phyloP scores from a whole-genome alignment of 1,140 invertebrate species.

The Manduca sexta region DNA sequence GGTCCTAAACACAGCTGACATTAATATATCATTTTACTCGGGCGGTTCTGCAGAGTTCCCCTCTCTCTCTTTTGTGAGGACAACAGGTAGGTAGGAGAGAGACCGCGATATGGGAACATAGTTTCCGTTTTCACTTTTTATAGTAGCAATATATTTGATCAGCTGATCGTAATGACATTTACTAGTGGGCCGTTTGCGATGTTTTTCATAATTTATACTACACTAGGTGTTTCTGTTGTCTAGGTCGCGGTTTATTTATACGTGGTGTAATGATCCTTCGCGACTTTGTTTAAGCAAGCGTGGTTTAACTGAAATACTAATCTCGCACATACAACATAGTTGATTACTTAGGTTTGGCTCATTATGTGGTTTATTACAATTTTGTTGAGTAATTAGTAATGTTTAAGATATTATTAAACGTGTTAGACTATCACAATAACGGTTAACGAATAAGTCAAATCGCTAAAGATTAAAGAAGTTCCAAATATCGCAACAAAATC shows the following conservation, averaged over 20 bases:
- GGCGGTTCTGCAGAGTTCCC: constrained; percentile 33
- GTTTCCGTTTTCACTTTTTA: constrained; percentile 73
- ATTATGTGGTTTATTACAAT: no score
- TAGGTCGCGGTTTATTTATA: constrained; percentile 50
- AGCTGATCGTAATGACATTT: constrained; percentile 71
- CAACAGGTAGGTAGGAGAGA: constrained; percentile 21
- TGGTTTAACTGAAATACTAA: no score
- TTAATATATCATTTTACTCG: constrained; percentile 73
- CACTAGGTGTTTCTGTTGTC: constrained; percentile 59
- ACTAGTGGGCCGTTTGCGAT: constrained; percentile 49
- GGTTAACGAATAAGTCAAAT: no score
- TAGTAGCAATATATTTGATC: constrained; percentile 73
- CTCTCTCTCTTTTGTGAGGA: constrained; percentile 33
- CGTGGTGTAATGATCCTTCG: constrained; percentile 20
- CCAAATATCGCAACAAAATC: no score
- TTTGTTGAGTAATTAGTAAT: no score
- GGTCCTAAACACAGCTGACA: constrained; percentile 72
- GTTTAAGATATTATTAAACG: no score
- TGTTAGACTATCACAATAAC: no score
- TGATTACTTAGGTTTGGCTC: no score
- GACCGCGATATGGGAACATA: constrained; percentile 42
- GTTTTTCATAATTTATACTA: constrained; percentile 72
- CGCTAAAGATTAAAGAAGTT: no score
- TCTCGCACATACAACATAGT: no score
- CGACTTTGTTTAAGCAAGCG: no score